Evolutionary conservation across 2,888 invertebrate genomes (phyloP).

Genomic region (Geophilus truncorum): DNA sequence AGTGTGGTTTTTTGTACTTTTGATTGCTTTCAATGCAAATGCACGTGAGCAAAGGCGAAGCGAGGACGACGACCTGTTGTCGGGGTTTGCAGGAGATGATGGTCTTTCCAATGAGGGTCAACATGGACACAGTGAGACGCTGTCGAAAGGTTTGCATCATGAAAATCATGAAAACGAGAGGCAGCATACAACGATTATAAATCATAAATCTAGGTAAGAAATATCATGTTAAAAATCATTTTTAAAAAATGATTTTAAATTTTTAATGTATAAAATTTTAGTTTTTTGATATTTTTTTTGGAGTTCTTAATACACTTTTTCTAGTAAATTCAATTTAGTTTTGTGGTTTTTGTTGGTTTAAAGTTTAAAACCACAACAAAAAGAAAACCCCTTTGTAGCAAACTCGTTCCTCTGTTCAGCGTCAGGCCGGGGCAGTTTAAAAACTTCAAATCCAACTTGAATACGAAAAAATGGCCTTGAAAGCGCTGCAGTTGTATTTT

Average conservation of each 20-base stretch:
- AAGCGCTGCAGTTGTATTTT: neutral
- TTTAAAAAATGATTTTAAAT: no score
- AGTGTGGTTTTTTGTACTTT: neutral
- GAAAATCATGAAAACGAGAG: neutral
- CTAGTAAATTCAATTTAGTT: no score
- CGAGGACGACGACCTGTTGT: conserved; percentile 13
- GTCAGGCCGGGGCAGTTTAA: neutral
- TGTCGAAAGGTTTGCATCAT: neutral
- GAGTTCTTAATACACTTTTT: no score
- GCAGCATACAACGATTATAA: no score
- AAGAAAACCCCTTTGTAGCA: no score
- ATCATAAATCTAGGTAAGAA: no score
- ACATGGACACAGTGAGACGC: neutral
- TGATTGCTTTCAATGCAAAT: neutral
- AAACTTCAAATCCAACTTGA: neutral
- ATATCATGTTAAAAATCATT: no score
- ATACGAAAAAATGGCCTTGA: neutral
- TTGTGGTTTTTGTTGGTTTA: no score
- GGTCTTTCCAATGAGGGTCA: neutral
- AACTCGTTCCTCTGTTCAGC: no score
- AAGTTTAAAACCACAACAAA: no score
- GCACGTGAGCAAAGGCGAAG: neutral
- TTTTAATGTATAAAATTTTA: no score
- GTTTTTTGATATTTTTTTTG: no score
- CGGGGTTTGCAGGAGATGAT: neutral